Evolutionary conservation across 1,140 invertebrate species (phyloP), one percentile per base, ranked within the genome.

Genomic region (Drosophila ambigua): DNA sequence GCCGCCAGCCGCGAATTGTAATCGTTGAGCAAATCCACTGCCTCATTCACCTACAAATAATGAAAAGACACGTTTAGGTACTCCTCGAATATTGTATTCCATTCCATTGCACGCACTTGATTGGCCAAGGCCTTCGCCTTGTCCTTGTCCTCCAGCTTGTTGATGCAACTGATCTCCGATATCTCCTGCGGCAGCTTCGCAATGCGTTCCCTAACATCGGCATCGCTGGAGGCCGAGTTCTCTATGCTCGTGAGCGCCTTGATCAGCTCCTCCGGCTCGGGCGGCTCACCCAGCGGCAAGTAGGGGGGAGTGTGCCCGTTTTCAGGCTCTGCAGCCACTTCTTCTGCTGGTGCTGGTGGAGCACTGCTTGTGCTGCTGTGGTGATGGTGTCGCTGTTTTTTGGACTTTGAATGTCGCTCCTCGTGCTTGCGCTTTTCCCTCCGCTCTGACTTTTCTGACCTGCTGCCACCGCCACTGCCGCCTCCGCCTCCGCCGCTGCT

Each of bases 141-240:
- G 31, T 92, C 91, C 53, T 92, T 92, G 39, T 96, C 96, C 95
- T 96, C 94, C 78, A 97, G 93, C 93, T 97, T 97, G 67, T 95
- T 94, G 45, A 99, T 93, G 83, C 97, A 94, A 74, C 95, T 95
- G 8, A 97, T 95, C 94, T 99, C 98, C 4, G 98, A 98, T 3
- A 99, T 97, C 94, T 98, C 98, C 50, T 96, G 96, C 2, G 98
- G 98, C 39, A 99, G 93, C 50, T 96, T 97, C 0, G 98, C 97
- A 77, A 99, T 99, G 87, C 97, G 95, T 92, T 99, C 97, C 89
- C 98, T 93, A 0, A 98, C 96, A 26, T 94, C 94, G 57, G 98
- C 98, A 94, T 99, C 98, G 76, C 96, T 97, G 0, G 98, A 99
- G 1, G 98, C 97, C 73, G 97, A 97, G 79, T 96, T 97, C 93